Evolutionary conservation across 2,888 invertebrate species (phyloP), one percentile per base, ranked within the genome.

Genomic region (Horisme vitalbata): DNA sequence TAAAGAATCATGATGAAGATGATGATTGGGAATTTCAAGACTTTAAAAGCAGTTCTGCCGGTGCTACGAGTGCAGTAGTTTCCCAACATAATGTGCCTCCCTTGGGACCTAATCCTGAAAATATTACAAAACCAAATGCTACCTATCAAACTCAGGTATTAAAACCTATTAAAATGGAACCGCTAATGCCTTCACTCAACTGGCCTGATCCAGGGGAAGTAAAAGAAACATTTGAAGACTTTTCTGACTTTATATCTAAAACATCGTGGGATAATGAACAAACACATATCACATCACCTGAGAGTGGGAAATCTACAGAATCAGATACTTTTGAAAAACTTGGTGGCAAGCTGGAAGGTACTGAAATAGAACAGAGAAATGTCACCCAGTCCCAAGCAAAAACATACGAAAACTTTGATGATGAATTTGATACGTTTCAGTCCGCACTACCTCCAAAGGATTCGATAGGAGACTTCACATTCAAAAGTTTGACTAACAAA

Each of bases 171-270:
- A 89, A 80, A 66, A 55, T 89, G 44, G 82, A 86, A 53, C 81
- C 83, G 1, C 60, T 73, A 8, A 75, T 82, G 54, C 89, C 90
- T 6, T 78, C 80, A n/a, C 66, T 90, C 15, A 90, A 90, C 53
- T 90, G 90, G 90, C 90, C 90, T 8, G 81, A 84, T 48, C 90
- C 90, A 45, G 90, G 90, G 3, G 80, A 90, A 64, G 83, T 90
- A 0, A 89, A 86, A 58, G 82, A 77, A 49, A 79, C 77, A 1
- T 89, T 86, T 67, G 83, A 86, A 32, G 84, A 86, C 56, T 89
- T 89, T 57, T 71, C 88, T 5, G 85, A 88, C 53, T 86, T 88
- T 51, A 63, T 82, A 26, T 77, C 83, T 12, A 79, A 62, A 59
- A 64, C 79, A 9, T 45, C 74, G 27, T 72, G 72, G 67, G 57